Conservation (phyloP, 2,888 invertebrate species). For the Thumatha senex region DNA sequence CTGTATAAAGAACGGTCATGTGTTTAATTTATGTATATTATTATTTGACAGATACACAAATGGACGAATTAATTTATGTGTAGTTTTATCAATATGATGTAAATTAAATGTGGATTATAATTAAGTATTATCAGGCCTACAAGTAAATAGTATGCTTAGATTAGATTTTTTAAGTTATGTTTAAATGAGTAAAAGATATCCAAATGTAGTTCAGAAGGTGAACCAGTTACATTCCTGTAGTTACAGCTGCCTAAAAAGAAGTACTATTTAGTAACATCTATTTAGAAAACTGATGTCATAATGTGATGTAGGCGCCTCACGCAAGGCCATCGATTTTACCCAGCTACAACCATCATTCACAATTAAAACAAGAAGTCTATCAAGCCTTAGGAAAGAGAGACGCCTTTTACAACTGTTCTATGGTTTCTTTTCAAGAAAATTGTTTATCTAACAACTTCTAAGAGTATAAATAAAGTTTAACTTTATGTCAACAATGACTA, state of each 20-base stretch:
- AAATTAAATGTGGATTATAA: too few relatives aligned
- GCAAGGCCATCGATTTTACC: conserved; percentile 61
- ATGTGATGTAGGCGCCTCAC: conserved; percentile 59
- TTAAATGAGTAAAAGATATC: neutral
- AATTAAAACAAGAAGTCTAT: conserved; percentile 36
- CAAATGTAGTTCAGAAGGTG: conserved; percentile 27
- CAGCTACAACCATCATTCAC: conserved; percentile 42
- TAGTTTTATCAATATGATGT: too few relatives aligned
- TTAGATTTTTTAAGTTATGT: neutral
- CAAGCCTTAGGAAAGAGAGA: conserved; percentile 14
- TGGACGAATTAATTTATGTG: too few relatives aligned
- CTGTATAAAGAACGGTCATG: too few relatives aligned
- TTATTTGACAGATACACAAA: too few relatives aligned
- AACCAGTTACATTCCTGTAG: conserved; percentile 25
- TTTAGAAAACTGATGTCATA: conserved; percentile 80
- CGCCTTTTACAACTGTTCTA: conserved; percentile 9
- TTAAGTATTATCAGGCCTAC: neutral
- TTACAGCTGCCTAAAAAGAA: conserved; percentile 43
- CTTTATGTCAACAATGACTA: conserved; percentile 63
- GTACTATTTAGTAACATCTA: conserved; percentile 62
- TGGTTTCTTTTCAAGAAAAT: conserved; percentile 17
- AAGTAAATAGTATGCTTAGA: neutral
- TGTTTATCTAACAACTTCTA: conserved; percentile 10
- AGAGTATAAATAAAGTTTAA: conserved; percentile 18
- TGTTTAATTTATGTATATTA: too few relatives aligned